Conservation (phyloP, 2,113 vertebrate genomes). For the Alouatta palliata region DNA sequence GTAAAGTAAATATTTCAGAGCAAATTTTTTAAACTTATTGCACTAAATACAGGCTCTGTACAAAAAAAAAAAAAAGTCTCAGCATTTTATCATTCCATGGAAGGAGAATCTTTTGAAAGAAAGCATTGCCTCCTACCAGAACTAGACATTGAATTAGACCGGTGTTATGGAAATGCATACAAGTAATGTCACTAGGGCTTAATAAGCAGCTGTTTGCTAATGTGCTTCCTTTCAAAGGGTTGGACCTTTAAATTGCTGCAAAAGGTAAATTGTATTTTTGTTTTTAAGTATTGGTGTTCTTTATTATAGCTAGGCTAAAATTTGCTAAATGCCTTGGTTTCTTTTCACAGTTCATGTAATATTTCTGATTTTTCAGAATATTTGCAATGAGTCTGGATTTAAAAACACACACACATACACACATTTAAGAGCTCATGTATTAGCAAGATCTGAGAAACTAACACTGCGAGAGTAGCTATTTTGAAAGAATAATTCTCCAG, state of each 20-base stretch:
- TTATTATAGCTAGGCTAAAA: constrained; percentile 82
- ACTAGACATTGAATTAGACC: constrained; percentile 73
- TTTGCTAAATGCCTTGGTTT: constrained; percentile 81
- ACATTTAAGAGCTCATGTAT: constrained; percentile 63
- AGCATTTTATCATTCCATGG: constrained; percentile 83
- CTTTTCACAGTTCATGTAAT: constrained; percentile 81
- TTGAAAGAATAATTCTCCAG: constrained; percentile 66
- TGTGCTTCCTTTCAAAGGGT: constrained; percentile 86
- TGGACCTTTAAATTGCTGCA: constrained; percentile 79
- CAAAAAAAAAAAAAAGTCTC: constrained; percentile 82
- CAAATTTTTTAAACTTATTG: constrained; percentile 90
- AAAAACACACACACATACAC: constrained; percentile 20
- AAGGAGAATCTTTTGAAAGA: constrained; percentile 82
- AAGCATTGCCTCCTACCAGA: constrained; percentile 79
- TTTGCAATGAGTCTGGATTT: constrained; percentile 77
- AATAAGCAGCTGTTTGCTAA: constrained; percentile 80
- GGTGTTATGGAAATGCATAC: constrained; percentile 67
- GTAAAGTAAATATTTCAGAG: constrained; percentile 89
- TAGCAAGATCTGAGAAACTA: constrained; percentile 72
- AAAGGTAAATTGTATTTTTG: constrained; percentile 75
- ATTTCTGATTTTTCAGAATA: constrained; percentile 79
- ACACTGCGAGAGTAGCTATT: constrained; percentile 52
- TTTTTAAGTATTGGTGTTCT: constrained; percentile 80
- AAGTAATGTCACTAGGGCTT: constrained; percentile 69
- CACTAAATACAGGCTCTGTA: constrained; percentile 87